Base-by-base conservation (phyloP, 2,888 invertebrate genomes). In the Lithodes maja region DNA sequence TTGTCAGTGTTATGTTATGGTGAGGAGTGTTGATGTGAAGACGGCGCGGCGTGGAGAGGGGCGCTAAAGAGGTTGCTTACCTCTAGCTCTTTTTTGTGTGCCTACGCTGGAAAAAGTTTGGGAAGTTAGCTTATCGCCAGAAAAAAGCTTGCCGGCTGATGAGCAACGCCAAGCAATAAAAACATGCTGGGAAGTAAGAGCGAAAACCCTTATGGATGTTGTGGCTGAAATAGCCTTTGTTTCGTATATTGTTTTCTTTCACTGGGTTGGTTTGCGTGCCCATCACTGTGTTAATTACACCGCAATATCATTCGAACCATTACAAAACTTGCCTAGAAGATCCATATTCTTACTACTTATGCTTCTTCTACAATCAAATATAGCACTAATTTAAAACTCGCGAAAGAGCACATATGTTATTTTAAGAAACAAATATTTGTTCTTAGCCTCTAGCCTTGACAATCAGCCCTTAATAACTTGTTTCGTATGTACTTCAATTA, bases 211-310 rank as follows among this genome's bases (percentile, higher is more conserved):
- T 15, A 71, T 71, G 71, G 3, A 71, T 15, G n/a, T n/a, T n/a
- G 17, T n/a, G 7, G 71, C 17, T n/a, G 0, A 3, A 71, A 15
- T 71, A 3, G 17, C 71, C 71, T 71, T 71, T 71, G 71, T 71
- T 71, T 71, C n/a, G 71, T n/a, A 71, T 71, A 71, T 3, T 71
- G 17, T 71, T 71, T 71, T 71, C 71, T n/a, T 71, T 3, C 71
- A 9, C 71, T 71, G 71, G n/a, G 71, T 61, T 12, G 61, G 12
- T 5, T 12, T 5, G 61, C 61, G 15, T 71, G n/a, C n/a, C 71
- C 71, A 71, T 71, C 71, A 71, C 71, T n/a, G 3, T n/a, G 17
- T n/a, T 71, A 71, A 71, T 71, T 71, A 71, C 71, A n/a, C 71
- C 15, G 7, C 15, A 1, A n/a, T 3, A 3, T 7, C 3, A 71